Base-by-base conservation (phyloP, 2,888 invertebrate species). In the Hofmannophila pseudospretella region DNA sequence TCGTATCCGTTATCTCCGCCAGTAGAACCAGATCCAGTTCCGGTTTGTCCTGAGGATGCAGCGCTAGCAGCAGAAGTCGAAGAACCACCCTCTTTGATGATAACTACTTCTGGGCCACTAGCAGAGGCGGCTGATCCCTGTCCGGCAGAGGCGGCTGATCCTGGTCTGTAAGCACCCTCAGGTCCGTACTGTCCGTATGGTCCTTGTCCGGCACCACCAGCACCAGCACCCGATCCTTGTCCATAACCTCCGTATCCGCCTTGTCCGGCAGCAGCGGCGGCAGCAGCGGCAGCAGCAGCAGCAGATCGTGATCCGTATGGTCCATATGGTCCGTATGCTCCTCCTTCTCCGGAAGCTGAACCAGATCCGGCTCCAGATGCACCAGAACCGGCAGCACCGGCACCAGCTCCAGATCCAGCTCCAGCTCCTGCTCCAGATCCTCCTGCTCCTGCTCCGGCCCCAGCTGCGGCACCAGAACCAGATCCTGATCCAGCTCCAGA, bases 201-300 rank as follows among this genome's bases (percentile, higher is more conserved):
- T 35, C 35, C 35, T n/a, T 10, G 1, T 14, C 26, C 25, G 20
- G 34, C 40, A 16, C 31, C 16, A 3, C 34, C 31, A 9, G 45
- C 34, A 8, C 41, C 32, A 5, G 41, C n/a, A n/a, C n/a, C n/a
- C n/a, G n/a, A n/a, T n/a, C n/a, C 4, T 12, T 39, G 33, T 34
- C 36, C 48, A 22, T 28, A 29, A 7, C 16, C 16, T n/a, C 36
- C 34, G 25, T 38, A 37, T 3, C 45, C 34, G 10, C 46, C n/a
- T n/a, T n/a, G n/a, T n/a, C n/a, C 39, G 12, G 49, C 34, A 1
- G 43, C 28, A 16, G 44, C 3, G 5, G 16, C 29, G 7, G 35
- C 22, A 9, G 42, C 38, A 7, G 43, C 31, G 4, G 42, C 36
- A 33, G 25, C 47, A 3, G 30, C 38, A 29, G 19, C 28, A 11